phyloP scores from a whole-genome alignment of 2,888 invertebrate species.

The Eilema griseolum region DNA sequence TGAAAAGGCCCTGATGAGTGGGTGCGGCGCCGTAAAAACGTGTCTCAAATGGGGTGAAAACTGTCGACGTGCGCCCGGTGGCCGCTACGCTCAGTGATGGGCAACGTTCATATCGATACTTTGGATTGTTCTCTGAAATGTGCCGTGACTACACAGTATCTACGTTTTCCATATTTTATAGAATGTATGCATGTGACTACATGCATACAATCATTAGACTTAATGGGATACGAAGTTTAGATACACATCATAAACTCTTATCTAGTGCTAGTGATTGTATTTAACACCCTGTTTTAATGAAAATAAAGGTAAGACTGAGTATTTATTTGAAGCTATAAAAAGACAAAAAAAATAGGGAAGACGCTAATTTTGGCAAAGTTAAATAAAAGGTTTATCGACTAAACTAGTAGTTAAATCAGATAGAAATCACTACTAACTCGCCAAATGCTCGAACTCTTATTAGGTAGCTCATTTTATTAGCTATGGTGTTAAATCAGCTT shows the following conservation, averaged over 20 bases:
- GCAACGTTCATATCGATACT: constrained; percentile 52
- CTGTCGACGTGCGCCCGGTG: constrained; percentile 72
- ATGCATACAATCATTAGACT: no score
- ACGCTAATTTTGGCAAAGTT: neutral
- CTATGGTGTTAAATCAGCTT: constrained; percentile 64
- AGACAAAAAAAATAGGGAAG: neutral
- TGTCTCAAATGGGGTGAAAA: constrained; percentile 76
- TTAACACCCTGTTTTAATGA: neutral
- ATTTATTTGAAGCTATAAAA: neutral
- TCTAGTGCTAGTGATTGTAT: neutral
- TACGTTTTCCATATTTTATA: neutral
- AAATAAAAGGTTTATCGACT: neutral
- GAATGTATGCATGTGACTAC: no score
- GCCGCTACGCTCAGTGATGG: constrained; percentile 44
- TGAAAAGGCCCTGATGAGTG: constrained; percentile 51
- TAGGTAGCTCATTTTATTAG: constrained; percentile 71
- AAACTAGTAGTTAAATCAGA: constrained; percentile 18
- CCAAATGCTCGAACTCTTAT: constrained; percentile 55
- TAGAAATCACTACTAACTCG: constrained; percentile 32
- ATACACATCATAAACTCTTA: neutral
- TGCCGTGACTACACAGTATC: neutral
- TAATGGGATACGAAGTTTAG: no score
- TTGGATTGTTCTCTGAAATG: neutral
- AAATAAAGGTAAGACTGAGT: neutral
- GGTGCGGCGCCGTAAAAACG: constrained; percentile 72